These are phyloP conservation scores for Scopus umbretta DNA, from an alignment of 2,113 vertebrate species.

Conservation along the genomic window DNA sequence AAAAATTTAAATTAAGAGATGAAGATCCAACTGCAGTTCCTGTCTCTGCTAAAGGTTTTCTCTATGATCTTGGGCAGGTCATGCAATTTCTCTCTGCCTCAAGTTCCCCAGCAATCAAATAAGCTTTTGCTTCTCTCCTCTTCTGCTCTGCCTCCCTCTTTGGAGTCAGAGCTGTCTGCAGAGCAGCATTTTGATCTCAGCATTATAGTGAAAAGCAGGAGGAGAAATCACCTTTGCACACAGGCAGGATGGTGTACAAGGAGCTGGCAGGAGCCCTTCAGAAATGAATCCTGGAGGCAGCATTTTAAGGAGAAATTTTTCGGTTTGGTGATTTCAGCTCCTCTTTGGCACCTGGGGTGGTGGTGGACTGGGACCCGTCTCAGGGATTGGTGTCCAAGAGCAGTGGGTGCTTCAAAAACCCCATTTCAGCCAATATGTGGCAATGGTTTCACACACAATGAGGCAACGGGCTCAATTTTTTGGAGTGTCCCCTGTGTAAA, in stretches of 20 bases:
- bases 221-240: neutral
- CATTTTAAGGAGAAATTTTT: neutral
- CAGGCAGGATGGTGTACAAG: neutral
- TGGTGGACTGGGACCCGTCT: neutral
- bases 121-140: neutral
- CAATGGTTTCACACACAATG: accelerated
- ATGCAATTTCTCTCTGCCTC: neutral
- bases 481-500: neutral
- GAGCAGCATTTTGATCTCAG: neutral
- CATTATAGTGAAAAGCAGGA: accelerated
- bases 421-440: neutral
- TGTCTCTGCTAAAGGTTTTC: neutral
- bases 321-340: neutral
- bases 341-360: neutral
- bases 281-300: neutral
- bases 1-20: neutral
- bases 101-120: neutral
- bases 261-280: neutral
- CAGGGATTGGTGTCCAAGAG: neutral
- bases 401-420: neutral
- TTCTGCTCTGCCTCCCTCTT: neutral
- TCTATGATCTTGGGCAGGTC: neutral
- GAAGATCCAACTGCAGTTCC: neutral
- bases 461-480: neutral
- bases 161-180: neutral